Evolutionary conservation across 2,888 invertebrate species (phyloP), one percentile per base, ranked within the genome.

Genomic region (Ditula angustiorana): DNA sequence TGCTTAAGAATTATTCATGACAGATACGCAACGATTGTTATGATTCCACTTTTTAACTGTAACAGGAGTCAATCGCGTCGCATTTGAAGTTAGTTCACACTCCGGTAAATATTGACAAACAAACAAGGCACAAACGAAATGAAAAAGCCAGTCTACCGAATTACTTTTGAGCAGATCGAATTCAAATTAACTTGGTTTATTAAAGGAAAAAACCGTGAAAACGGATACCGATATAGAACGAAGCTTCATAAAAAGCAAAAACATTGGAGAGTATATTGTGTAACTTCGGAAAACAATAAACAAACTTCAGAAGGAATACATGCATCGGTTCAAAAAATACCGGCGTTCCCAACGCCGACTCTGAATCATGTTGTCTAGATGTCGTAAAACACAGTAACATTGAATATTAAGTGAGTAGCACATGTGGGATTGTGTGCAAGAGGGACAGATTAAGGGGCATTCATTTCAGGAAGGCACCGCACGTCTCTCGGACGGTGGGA

Each of bases 1-100:
- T 82, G 81, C 85, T 86, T 85, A 86, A 88, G 90, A 90, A 87
- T 90, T 86, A 90, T 90, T 90, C 88, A 90, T 89, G 85, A 86
- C 86, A 84, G 80, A 85, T 86, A 85, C 81, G 80, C 81, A 82
- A 81, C 76, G 78, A 82, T 84, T 83, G 83, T 81, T 81, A 81
- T 77, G 79, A 81, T 83, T 83, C 52, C 37, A 49, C 35, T 30
- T 57, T 37, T 46, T 47, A 46, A 57, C 28, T 41, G 21, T 37
- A 23, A 3, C 37, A 56, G 44, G 33, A 46, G 41, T 44, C 60
- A 61, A 61, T 35, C 26, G 23, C 35, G n/a, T 19, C 53, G 46
- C n/a, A 35, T 53, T n/a, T 21, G 35, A 21, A 33, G 28, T 52
- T 13, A 2, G 21, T 23, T 28, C 21, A 4, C 16, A 11, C 16